Evolutionary conservation across 2,888 invertebrate species (phyloP), one percentile per base, ranked within the genome.

Genomic region (Resseliella maxima): DNA sequence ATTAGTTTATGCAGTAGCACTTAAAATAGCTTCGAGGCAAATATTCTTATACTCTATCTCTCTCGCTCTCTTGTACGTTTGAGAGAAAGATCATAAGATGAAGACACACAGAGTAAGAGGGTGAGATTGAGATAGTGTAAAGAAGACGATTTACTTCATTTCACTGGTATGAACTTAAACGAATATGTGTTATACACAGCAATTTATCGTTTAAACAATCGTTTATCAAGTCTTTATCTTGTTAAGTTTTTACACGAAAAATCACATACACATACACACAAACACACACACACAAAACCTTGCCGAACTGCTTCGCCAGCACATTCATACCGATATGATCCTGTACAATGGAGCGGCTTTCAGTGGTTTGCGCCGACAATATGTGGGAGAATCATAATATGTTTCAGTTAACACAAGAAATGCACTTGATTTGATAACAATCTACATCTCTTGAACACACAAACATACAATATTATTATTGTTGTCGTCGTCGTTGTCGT

Each of bases 191-290:
- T 72, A 72, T 72, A 15, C 72, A 72, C 72, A 72, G 72, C 72
- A 72, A 72, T 72, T 72, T 72, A 72, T 31, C 72, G 72, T 72
- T 72, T 72, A 72, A 72, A 72, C 72, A 72, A 72, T 72, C 72
- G 72, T 72, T 72, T 72, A 72, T 72, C 72, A 72, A 72, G 72
- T 72, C 72, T 72, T 72, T 72, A 72, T 72, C 72, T 72, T 72
- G 72, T 72, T 72, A 72, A 72, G 15, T 72, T 31, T 72, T 27
- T 31, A 31, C 31, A 31, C 59, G 5, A 35, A 31, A 72, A 72
- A 72, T 31, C 72, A 72, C 72, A 72, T 31, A 72, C 72, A 72
- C 5, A 59, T 8, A n/a, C 41, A 41, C 5, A 12, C 41, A 41
- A 41, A 41, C 41, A 41, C 5, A 41, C 41, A 21, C 50, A 50